A percentile compares a stretch with the other conserved stretches of the same genome.
Conservation (phyloP, 2,888 invertebrate genomes). For the Hypselothyrea guttata region DNA sequence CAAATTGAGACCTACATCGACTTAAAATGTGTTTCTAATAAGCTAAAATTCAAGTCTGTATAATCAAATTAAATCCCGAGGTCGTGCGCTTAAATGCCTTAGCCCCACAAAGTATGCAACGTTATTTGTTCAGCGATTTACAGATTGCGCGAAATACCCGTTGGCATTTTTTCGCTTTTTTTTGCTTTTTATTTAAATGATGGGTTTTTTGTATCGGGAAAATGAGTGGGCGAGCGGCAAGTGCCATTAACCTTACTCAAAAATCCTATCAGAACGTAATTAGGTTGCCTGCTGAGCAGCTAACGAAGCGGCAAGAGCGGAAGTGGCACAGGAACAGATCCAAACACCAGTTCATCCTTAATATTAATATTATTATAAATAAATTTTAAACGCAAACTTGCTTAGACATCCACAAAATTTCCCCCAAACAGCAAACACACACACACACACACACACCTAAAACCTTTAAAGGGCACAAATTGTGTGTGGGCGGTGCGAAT, state of each 20-base stretch:
- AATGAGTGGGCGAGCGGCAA: background rate
- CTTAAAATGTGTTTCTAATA: slow-evolving; percentile 51
- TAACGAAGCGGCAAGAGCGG: slow-evolving; percentile 19
- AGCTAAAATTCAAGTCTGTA: slow-evolving; percentile 29
- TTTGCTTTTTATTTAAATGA: background rate
- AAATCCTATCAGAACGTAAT: slow-evolving; percentile 65
- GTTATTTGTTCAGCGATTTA: slow-evolving; percentile 23
- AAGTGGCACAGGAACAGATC: slow-evolving; percentile 1
- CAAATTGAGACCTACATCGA: slow-evolving; percentile 44
- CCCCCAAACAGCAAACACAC: slow-evolving; percentile 17
- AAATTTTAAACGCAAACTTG: slow-evolving; percentile 64
- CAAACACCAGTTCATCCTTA: slow-evolving; percentile 39
- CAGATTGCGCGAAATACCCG: slow-evolving; percentile 20
- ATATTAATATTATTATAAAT: slow-evolving; percentile 73
- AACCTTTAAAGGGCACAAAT: slow-evolving; percentile 29
- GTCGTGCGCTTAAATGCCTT: slow-evolving; percentile 18
- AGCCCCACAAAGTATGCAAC: slow-evolving; percentile 35
- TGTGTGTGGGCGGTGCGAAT: slow-evolving; percentile 4
- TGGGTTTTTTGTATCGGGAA: background rate
- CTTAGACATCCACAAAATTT: slow-evolving; percentile 52
- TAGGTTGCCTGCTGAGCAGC: slow-evolving; percentile 53
- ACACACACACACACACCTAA: slow-evolving; percentile 21
- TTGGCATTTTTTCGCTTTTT: slow-evolving; percentile 5
- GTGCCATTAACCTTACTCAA: slow-evolving; percentile 65
- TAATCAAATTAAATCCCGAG: slow-evolving; percentile 46